phyloP scores from a whole-genome alignment of 1,140 invertebrate species.

The Ylistrum balloti region DNA sequence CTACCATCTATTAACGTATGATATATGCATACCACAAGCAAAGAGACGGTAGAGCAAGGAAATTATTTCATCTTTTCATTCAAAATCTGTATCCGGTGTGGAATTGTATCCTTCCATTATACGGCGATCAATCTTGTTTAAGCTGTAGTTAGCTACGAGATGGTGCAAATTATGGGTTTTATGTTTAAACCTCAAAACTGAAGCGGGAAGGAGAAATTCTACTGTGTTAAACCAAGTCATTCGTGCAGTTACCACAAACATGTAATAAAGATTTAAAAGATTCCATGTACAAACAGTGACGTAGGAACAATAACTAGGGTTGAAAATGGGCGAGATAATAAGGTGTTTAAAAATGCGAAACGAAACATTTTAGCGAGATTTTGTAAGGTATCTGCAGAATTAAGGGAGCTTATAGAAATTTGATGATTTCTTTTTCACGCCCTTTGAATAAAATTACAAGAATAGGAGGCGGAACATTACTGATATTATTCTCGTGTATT shows the following conservation, averaged over 20 bases:
- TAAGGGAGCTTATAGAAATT: not conserved
- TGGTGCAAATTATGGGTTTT: conserved; percentile 1
- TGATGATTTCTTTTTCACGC: not conserved
- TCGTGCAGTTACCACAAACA: not conserved
- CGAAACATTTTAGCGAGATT: not conserved
- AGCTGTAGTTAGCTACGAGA: not conserved
- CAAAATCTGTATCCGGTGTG: not conserved
- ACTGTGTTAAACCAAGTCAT: not conserved
- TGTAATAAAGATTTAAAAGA: not conserved
- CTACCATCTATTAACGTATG: not conserved
- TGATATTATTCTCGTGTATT: not conserved
- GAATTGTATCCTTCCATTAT: not conserved
- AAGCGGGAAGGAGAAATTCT: not conserved
- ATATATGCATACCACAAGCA: not conserved
- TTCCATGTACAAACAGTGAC: not conserved
- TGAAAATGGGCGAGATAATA: not conserved
- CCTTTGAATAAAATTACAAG: not conserved
- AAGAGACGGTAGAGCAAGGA: not conserved
- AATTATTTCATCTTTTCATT: not conserved
- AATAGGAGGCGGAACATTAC: not conserved
- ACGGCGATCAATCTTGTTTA: not conserved
- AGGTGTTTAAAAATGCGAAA: not conserved
- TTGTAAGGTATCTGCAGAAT: not conserved
- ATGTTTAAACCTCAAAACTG: not conserved
- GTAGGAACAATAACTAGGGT: not conserved